A percentile compares a stretch with the other conserved stretches of the same genome.
These are phyloP conservation scores for Acropternis orthonyx DNA, from an alignment of 2,797 vertebrate genomes.

Conservation along the genomic window DNA sequence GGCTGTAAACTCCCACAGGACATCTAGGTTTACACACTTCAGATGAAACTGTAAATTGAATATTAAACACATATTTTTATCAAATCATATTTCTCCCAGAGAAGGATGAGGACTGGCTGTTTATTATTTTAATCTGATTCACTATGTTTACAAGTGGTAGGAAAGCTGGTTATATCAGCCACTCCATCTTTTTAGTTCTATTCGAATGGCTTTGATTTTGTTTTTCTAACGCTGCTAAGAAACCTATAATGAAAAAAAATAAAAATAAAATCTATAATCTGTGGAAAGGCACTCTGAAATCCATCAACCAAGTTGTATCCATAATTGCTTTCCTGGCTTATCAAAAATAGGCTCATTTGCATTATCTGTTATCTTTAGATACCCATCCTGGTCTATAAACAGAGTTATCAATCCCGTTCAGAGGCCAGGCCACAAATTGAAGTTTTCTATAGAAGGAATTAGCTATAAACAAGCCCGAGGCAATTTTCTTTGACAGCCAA, in stretches of 20 bases:
- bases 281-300: conserved; percentile 46
- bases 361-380: conserved; percentile 74
- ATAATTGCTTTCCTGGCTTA: conserved; percentile 66
- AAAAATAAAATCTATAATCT: conserved; percentile 8
- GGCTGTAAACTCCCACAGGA: conserved; percentile 14
- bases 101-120: neutral
- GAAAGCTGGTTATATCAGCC: conserved; percentile 12
- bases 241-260: conserved; percentile 36
- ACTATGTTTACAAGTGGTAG: conserved; percentile 16
- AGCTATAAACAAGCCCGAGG: conserved; percentile 70
- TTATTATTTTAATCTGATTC: conserved; percentile 50
- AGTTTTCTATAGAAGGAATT: conserved; percentile 73
- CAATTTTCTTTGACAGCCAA: conserved; percentile 73
- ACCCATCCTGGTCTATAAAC: conserved; percentile 65
- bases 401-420: conserved; percentile 73
- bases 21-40: conserved; percentile 31
- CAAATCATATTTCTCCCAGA: conserved; percentile 34
- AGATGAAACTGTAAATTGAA: conserved; percentile 45
- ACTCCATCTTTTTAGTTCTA: conserved; percentile 25
- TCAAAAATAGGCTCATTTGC: conserved; percentile 67
- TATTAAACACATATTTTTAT: conserved; percentile 43
- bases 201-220: conserved; percentile 32
- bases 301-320: conserved; percentile 51
- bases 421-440: conserved; percentile 71
- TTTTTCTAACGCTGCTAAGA: conserved; percentile 35